Evolutionary conservation across 1,140 invertebrate species (phyloP).

Genomic region (Tetramorium alpestre): DNA sequence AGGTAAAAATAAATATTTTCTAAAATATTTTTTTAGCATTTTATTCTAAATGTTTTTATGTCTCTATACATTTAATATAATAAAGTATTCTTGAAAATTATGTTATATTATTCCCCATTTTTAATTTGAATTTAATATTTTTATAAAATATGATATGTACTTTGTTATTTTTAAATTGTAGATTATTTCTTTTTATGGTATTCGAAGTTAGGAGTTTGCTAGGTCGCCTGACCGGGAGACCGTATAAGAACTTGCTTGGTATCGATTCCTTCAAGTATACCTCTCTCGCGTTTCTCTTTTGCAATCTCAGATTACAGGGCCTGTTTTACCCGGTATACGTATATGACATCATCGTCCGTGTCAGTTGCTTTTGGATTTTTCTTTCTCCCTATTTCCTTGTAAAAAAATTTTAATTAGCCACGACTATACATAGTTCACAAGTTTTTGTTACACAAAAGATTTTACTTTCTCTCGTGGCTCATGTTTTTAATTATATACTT

Average conservation of each 20-base stretch:
- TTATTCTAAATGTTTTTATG: background rate
- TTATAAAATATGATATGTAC: background rate
- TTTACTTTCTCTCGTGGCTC: background rate
- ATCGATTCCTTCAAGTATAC: conserved; percentile 79
- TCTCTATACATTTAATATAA: conserved; percentile 11
- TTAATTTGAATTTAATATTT: background rate
- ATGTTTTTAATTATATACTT: background rate
- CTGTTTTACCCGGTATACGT: conserved; percentile 46
- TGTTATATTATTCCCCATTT: background rate
- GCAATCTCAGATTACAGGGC: conserved; percentile 79
- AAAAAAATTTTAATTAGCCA: background rate
- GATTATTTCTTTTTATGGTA: background rate
- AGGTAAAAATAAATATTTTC: conserved; percentile 12
- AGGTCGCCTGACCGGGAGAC: conserved; percentile 71
- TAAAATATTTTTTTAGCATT: background rate
- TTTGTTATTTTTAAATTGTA: background rate
- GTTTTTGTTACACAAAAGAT: background rate
- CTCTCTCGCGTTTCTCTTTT: conserved; percentile 79
- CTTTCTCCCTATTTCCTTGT: background rate
- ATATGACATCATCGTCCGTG: background rate
- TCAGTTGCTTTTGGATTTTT: background rate
- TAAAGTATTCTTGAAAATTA: background rate
- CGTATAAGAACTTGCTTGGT: conserved; percentile 81
- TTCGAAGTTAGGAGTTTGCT: background rate
- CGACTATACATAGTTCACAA: background rate